phyloP scores from a whole-genome alignment of 1,140 invertebrate genomes.

The Ganaspis sp. region DNA sequence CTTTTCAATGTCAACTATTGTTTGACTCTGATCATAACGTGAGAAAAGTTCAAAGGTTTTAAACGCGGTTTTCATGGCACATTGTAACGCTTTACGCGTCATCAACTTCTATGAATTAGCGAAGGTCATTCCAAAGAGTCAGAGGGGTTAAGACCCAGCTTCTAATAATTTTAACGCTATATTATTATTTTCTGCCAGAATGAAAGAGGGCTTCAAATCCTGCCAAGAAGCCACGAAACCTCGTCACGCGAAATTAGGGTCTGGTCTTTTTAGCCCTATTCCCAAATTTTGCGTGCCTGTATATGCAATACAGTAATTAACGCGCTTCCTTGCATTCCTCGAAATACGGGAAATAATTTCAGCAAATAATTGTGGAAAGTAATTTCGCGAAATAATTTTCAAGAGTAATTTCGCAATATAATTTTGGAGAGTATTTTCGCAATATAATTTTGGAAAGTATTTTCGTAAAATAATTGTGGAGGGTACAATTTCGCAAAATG shows the following conservation, averaged over 20 bases:
- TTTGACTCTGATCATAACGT: not conserved
- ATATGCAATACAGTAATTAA: not conserved
- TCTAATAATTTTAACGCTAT: constrained; percentile 2
- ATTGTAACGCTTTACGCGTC: not conserved
- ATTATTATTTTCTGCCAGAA: not conserved
- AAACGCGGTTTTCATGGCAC: not conserved
- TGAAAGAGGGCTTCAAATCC: not conserved
- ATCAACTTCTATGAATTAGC: constrained; percentile 10
- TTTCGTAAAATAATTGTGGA: too few relatives aligned
- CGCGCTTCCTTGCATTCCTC: not conserved
- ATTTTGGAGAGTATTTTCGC: too few relatives aligned
- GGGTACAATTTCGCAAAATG: too few relatives aligned
- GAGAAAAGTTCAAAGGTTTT: constrained; percentile 1
- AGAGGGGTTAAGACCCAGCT: not conserved
- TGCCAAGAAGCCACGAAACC: not conserved
- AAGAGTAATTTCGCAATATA: too few relatives aligned
- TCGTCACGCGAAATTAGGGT: not conserved
- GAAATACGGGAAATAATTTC: too few relatives aligned
- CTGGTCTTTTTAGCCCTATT: not conserved
- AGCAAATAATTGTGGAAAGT: too few relatives aligned
- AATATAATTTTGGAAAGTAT: too few relatives aligned
- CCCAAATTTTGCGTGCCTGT: not conserved
- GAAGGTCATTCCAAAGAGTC: not conserved
- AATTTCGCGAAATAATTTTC: too few relatives aligned
- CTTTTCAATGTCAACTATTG: constrained; percentile 5